A percentile compares a stretch with the other conserved stretches of the same genome.
phyloP scores from a whole-genome alignment of 2,113 vertebrate species.

The Platycercus adscitus region DNA sequence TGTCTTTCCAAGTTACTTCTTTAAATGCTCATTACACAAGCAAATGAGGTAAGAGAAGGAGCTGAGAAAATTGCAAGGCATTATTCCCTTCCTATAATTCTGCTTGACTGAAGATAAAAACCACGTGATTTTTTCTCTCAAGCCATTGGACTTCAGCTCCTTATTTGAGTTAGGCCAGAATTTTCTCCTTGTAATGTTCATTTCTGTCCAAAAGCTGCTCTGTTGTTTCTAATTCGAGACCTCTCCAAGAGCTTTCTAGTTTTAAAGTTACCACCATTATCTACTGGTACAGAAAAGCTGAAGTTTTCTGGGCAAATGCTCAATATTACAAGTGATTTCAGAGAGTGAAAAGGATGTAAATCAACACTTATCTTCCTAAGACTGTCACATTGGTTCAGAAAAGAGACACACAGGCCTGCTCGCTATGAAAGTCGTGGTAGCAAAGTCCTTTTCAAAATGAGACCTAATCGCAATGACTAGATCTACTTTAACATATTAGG shows the following conservation, averaged over 20 bases:
- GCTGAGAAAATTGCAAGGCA: not conserved
- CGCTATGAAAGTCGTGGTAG: not conserved
- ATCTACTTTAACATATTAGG: not conserved
- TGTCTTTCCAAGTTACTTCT: not conserved
- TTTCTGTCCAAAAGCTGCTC: not conserved
- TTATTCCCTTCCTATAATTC: not conserved
- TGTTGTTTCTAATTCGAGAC: not conserved
- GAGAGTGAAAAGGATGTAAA: not conserved
- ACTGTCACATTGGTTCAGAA: not conserved
- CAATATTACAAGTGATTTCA: not conserved
- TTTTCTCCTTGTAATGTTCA: not conserved
- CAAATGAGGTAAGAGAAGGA: slow-evolving; percentile 19
- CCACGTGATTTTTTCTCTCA: not conserved
- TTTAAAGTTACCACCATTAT: not conserved
- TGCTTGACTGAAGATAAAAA: not conserved
- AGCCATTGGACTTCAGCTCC: not conserved
- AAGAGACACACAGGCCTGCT: not conserved
- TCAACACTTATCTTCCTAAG: not conserved
- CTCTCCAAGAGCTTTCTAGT: not conserved
- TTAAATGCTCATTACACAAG: slow-evolving; percentile 28
- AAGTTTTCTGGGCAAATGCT: not conserved
- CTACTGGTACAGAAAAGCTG: not conserved
- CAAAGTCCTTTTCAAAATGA: not conserved
- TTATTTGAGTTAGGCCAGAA: not conserved
- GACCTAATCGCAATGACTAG: not conserved